Conservation (phyloP, 1,140 invertebrate genomes). For the Contarinia nasturtii region DNA sequence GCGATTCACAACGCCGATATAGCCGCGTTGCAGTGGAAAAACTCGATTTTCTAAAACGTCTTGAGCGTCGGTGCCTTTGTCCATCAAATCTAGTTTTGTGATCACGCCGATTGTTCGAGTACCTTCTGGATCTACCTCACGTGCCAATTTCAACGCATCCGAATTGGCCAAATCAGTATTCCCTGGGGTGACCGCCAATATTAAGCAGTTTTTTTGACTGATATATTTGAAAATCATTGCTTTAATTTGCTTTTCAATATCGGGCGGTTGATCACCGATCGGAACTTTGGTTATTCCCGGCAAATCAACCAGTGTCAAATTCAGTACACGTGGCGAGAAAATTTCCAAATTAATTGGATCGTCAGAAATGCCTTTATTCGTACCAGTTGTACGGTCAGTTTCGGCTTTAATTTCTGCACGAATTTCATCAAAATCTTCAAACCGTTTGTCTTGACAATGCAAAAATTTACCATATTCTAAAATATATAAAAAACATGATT, state of each 20-base stretch:
- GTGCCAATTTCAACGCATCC: conserved; percentile 36
- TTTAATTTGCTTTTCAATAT: conserved; percentile 36
- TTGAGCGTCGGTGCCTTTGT: not conserved
- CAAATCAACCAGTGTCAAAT: conserved; percentile 37
- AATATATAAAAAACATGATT: too few species aligned
- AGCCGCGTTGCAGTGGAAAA: not conserved
- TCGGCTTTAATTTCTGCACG: conserved; percentile 63
- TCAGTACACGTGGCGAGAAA: conserved; percentile 33
- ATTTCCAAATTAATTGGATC: conserved; percentile 58
- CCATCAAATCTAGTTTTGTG: conserved; percentile 27
- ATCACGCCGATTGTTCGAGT: conserved; percentile 41
- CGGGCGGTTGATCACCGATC: conserved; percentile 37
- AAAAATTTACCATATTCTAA: not conserved
- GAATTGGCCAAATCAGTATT: conserved; percentile 39
- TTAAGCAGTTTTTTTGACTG: conserved; percentile 32
- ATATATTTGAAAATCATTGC: conserved; percentile 37
- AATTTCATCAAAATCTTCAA: not conserved
- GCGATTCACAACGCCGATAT: not conserved
- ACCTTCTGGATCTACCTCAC: conserved; percentile 34
- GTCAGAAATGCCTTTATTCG: conserved; percentile 2
- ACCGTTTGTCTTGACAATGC: not conserved
- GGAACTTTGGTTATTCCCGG: conserved; percentile 38
- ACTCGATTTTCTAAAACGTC: not conserved
- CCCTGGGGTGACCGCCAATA: conserved; percentile 37
- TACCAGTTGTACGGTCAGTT: conserved; percentile 59